These are phyloP conservation scores for Pteruthius melanotis DNA, from an alignment of 2,113 vertebrate genomes.

Conservation along the genomic window DNA sequence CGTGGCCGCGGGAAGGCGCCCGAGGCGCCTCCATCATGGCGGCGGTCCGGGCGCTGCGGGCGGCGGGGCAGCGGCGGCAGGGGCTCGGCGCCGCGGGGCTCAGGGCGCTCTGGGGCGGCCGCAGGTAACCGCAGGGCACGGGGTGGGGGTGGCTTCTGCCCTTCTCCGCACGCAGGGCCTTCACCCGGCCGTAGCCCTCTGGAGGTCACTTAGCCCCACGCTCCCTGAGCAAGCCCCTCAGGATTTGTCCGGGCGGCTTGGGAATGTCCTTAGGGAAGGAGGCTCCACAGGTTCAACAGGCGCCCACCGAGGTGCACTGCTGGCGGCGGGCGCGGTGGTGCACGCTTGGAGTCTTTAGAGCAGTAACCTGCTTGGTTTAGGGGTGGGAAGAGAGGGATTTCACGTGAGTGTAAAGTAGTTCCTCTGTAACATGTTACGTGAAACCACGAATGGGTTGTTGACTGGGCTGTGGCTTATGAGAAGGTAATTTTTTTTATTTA, in stretches of 20 bases:
- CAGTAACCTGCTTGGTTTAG: no score
- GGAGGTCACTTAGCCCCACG: not conserved
- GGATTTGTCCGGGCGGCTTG: not conserved
- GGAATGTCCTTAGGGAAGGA: not conserved
- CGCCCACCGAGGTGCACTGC: not conserved
- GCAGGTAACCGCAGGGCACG: not conserved
- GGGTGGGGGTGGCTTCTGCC: no score
- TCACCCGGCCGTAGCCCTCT: not conserved
- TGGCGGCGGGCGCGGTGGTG: no score
- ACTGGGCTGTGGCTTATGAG: fast-evolving
- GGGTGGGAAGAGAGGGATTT: not conserved
- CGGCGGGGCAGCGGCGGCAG: not conserved
- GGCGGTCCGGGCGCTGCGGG: not conserved
- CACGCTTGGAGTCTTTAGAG: no score
- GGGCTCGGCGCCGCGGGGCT: not conserved
- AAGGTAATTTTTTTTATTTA: not conserved
- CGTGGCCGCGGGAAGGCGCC: fast-evolving
- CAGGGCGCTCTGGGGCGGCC: not conserved
- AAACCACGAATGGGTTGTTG: not conserved
- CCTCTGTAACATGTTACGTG: not conserved
- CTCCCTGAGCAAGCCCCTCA: not conserved
- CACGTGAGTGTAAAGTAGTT: fast-evolving
- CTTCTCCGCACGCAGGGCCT: no score
- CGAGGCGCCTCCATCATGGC: not conserved
- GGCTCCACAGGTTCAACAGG: not conserved